Conservation (phyloP, 2,797 vertebrate species). For the Enteromius viviparus region DNA sequence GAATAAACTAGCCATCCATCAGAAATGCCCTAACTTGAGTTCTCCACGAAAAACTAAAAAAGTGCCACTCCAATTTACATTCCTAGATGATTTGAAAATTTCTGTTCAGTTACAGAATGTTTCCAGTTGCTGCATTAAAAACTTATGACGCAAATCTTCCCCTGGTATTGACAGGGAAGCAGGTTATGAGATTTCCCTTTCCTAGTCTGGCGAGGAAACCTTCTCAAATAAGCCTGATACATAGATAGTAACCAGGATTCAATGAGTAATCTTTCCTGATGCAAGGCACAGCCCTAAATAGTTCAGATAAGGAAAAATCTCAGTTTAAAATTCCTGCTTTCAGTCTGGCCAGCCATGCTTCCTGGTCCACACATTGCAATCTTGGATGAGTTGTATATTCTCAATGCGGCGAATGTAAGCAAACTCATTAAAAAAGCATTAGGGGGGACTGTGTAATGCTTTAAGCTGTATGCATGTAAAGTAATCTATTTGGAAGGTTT, state of each 20-base stretch:
- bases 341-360: slow-evolving; percentile 15
- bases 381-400: slow-evolving; percentile 33
- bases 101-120: slow-evolving; percentile 25
- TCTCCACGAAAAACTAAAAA: not conserved
- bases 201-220: slow-evolving; percentile 3
- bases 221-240: slow-evolving; percentile 23
- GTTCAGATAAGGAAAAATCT: slow-evolving; percentile 29
- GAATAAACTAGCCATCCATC: slow-evolving; percentile 14
- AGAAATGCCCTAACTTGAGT: slow-evolving; percentile 41
- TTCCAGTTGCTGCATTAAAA: slow-evolving; percentile 15
- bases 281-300: slow-evolving; percentile 32
- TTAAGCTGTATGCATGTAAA: slow-evolving; percentile 29
- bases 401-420: slow-evolving; percentile 27
- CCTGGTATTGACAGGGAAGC: not conserved
- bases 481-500: slow-evolving; percentile 27
- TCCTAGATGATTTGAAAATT: not conserved
- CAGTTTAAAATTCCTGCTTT: slow-evolving; percentile 27
- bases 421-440: slow-evolving; percentile 39
- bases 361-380: slow-evolving; percentile 12
- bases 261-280: slow-evolving; percentile 28
- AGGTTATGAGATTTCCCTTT: slow-evolving; percentile 4
- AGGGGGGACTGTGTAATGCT: slow-evolving; percentile 19
- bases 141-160: not conserved
- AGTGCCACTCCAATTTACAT: not conserved
- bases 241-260: slow-evolving; percentile 31